A percentile compares a stretch with the other conserved stretches of the same genome.
These are phyloP conservation scores for Uloborus plumipes DNA, from an alignment of 2,888 invertebrate species.

Conservation along the genomic window DNA sequence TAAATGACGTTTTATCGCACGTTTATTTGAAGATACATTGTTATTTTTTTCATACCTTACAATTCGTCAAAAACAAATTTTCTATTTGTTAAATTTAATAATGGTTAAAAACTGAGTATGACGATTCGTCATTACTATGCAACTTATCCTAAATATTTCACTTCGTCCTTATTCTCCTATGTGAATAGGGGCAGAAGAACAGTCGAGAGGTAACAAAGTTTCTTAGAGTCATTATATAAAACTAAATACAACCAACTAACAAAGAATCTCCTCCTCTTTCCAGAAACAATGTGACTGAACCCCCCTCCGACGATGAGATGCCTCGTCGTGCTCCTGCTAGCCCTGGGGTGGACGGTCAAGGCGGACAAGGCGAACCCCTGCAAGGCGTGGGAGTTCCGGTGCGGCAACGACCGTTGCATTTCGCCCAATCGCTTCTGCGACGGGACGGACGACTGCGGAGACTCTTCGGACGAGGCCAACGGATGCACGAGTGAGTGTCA, in stretches of 20 bases:
- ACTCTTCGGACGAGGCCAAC: conserved; percentile 82
- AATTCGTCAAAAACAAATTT: too few relatives aligned
- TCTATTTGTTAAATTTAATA: too few relatives aligned
- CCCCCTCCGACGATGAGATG: conserved; percentile 25
- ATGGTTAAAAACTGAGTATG: too few relatives aligned
- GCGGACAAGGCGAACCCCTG: conserved; percentile 72
- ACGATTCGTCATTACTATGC: too few relatives aligned
- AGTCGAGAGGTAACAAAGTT: neutral
- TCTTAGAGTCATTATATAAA: too few relatives aligned
- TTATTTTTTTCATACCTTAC: too few relatives aligned
- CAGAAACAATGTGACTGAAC: conserved; percentile 5
- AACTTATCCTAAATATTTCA: too few relatives aligned
- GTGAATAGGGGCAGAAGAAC: neutral
- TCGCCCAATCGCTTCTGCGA: conserved; percentile 81
- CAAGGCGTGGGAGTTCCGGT: conserved; percentile 80
- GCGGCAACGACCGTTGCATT: conserved; percentile 76
- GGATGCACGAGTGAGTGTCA: conserved; percentile 82
- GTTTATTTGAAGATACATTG: too few relatives aligned
- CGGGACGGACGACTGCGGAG: conserved; percentile 82
- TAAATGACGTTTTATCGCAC: too few relatives aligned
- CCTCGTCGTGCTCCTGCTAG: conserved; percentile 22
- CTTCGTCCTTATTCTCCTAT: too few relatives aligned
- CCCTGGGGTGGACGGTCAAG: neutral
- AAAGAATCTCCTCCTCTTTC: neutral
- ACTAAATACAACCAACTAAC: too few relatives aligned